Evolutionary conservation across 1,140 invertebrate species (phyloP).

Genomic region (Drosophila varians): DNA sequence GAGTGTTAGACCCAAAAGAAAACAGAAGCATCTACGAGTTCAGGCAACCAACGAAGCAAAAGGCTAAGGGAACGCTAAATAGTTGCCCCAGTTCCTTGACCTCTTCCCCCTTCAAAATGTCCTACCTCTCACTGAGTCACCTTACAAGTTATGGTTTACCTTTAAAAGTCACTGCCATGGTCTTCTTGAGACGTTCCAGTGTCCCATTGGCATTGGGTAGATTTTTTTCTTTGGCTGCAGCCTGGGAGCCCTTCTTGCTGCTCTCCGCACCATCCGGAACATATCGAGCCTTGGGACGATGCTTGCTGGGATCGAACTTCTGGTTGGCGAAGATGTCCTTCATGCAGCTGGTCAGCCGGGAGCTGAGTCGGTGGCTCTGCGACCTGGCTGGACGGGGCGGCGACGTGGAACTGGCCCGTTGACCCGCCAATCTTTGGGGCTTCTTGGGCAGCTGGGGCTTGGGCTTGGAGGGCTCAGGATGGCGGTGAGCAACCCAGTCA

Average conservation of each 20-base stretch:
- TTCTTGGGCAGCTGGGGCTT: conserved; percentile 51
- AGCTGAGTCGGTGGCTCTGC: conserved; percentile 51
- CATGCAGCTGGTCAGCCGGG: conserved; percentile 42
- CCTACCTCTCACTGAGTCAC: conserved; percentile 26
- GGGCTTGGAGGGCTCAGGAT: conserved; percentile 85
- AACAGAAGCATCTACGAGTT: conserved; percentile 53
- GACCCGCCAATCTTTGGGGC: conserved; percentile 21
- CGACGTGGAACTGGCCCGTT: conserved; percentile 62
- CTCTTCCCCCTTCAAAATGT: background rate
- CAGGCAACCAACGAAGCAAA: conserved; percentile 43
- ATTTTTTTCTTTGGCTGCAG: background rate
- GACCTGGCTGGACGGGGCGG: conserved; percentile 63
- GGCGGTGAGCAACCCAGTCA: conserved; percentile 90
- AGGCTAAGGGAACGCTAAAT: background rate
- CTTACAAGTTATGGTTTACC: conserved; percentile 46
- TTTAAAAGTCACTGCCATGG: conserved; percentile 77
- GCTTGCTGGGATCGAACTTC: conserved; percentile 89
- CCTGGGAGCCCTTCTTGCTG: background rate
- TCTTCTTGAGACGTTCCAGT: conserved; percentile 55
- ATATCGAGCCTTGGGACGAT: conserved; percentile 90
- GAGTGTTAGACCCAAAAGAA: conserved; percentile 51
- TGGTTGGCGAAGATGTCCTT: conserved; percentile 88
- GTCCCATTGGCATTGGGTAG: conserved; percentile 17
- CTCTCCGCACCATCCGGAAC: conserved; percentile 85
- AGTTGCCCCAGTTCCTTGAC: conserved; percentile 6